Conservation (phyloP, 2,888 invertebrate species). For the Andrena minutula region DNA sequence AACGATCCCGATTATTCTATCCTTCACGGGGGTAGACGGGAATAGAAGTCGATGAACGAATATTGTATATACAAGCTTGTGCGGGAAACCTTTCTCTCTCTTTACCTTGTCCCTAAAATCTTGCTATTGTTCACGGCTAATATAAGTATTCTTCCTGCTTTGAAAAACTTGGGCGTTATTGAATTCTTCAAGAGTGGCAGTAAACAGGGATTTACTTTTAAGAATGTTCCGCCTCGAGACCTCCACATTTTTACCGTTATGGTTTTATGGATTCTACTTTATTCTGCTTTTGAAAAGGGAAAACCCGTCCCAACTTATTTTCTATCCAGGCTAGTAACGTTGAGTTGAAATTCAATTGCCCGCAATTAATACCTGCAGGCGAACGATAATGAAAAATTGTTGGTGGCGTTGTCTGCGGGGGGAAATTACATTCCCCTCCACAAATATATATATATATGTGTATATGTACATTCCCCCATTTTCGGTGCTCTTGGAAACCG, state of each 20-base stretch:
- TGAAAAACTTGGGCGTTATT: conserved; percentile 11
- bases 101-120: not conserved
- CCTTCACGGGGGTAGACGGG: not conserved
- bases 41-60: conserved; percentile 39
- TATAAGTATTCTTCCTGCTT: not conserved
- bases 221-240: not conserved
- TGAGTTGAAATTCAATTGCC: not conserved
- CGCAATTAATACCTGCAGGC: conserved; percentile 44
- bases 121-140: conserved; percentile 8
- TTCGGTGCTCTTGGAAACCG: conserved; percentile 82
- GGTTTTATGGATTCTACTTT: not conserved
- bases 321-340: not conserved
- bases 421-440: conserved; percentile 52
- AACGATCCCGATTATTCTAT: conserved; percentile 61
- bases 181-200: not conserved
- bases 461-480: conserved; percentile 62
- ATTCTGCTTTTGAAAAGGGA: not conserved
- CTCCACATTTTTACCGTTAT: not conserved
- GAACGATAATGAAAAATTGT: conserved; percentile 64
- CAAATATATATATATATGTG: conserved; percentile 1
- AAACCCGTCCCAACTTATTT: not conserved
- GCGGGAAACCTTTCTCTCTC: not conserved
- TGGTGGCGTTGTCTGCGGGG: conserved; percentile 57
- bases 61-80: not conserved
- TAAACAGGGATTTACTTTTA: not conserved